Evolutionary conservation across 2,888 invertebrate species (phyloP), one percentile per base, ranked within the genome.

Genomic region (Oxyteleia sp.): DNA sequence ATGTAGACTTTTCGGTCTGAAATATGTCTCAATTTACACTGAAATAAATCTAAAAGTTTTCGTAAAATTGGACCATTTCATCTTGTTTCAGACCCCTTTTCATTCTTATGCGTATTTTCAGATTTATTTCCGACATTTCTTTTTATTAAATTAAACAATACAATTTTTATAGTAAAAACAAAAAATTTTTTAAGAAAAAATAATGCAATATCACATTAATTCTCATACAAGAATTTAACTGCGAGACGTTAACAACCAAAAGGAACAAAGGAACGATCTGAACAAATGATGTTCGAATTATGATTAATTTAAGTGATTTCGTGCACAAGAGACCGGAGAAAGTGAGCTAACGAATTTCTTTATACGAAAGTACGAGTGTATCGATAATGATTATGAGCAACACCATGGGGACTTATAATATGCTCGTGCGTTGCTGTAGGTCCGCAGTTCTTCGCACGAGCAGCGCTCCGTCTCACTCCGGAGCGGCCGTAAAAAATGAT

Each of bases 401-500:
- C 91, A 90, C 92, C 90, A 89, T 88, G 86, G 91, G 90, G 90
- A 91, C 89, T 82, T 90, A 86, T 91, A 90, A 91, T 89, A 89
- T 86, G 87, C 86, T 84, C 86, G 83, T 74, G 85, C 91, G 86
- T 89, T 91, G 92, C 92, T 92, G 92, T 92, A 91, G 92, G 92
- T 92, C 92, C 87, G 76, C 75, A 68, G 81, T 85, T 80, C 87
- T 85, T 86, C 85, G 72, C 85, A 68, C 84, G 78, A 80, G 71
- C 71, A 45, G 57, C 47, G 43, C 74, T n/a, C 75, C 69, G 64
- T 82, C 81, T 79, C 75, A 79, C 87, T 87, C 87, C 87, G 88
- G n/a, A 90, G 89, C 88, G 88, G 87, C 88, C 88, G 87, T 92
- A 92, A 92, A 92, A 92, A 92, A 92, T 92, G 90, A 92, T 92